A percentile compares a stretch with the other conserved stretches of the same genome.
Conservation (phyloP, 2,113 vertebrate genomes). For the Gopherus flavomarginatus region DNA sequence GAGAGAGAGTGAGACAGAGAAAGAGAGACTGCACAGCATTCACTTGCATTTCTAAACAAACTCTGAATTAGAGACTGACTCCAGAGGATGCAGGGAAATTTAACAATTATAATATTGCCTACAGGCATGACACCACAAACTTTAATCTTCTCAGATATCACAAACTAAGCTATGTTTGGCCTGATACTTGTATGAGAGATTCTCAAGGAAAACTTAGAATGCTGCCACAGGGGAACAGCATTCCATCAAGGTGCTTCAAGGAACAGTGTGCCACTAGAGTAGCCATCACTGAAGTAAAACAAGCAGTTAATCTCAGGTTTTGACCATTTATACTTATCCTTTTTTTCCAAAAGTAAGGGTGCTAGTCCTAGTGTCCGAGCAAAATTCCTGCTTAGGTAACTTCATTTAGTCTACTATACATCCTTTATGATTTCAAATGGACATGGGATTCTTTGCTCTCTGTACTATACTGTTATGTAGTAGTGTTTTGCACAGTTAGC, state of each 20-base stretch:
- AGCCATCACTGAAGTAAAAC: neutral
- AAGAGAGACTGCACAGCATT: neutral
- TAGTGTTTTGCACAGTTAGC: neutral
- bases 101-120: neutral
- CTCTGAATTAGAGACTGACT: neutral
- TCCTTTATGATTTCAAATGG: neutral
- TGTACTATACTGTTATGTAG: neutral
- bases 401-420: neutral
- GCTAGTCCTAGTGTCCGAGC: neutral
- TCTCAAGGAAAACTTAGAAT: neutral
- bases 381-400: neutral
- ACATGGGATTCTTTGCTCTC: neutral
- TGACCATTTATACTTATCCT: neutral
- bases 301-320: neutral
- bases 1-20: neutral
- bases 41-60: neutral
- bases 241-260: neutral
- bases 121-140: neutral
- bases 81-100: neutral
- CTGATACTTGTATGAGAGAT: neutral
- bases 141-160: neutral
- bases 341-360: neutral
- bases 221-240: neutral
- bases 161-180: neutral
- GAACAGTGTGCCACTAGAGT: neutral